Percentiles rank a stretch among this genome's conserved stretches.
These are phyloP conservation scores for Hemibagrus wyckioides DNA, from an alignment of 2,113 vertebrate genomes.

Conservation along the genomic window DNA sequence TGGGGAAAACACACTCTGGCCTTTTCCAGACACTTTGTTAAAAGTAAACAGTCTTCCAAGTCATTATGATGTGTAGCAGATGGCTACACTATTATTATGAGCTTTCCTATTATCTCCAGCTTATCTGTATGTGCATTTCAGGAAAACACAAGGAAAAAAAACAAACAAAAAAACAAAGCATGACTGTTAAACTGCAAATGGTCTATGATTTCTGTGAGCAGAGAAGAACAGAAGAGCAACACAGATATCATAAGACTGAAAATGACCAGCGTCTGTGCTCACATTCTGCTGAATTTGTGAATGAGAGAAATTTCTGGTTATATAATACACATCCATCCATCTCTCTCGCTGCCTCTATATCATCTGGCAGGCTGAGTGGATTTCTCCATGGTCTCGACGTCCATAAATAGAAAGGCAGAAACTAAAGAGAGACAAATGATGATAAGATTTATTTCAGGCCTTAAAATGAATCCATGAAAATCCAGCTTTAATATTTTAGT, in stretches of 20 bases:
- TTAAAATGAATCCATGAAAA: background rate
- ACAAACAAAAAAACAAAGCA: too few relatives aligned
- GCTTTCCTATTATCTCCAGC: background rate
- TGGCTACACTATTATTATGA: background rate
- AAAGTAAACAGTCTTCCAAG: background rate
- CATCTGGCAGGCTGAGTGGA: background rate
- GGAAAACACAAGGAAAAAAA: background rate
- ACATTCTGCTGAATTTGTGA: slow-evolving; percentile 16
- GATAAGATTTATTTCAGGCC: background rate
- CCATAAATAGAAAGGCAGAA: slow-evolving; percentile 34
- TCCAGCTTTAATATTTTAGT: background rate
- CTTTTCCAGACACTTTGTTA: background rate
- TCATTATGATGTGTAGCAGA: background rate
- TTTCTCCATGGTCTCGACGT: slow-evolving; percentile 4
- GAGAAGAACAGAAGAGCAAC: background rate
- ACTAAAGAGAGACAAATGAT: background rate
- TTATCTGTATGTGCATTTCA: background rate
- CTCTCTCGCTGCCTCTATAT: background rate
- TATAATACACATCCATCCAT: slow-evolving; percentile 10
- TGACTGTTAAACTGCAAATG: background rate
- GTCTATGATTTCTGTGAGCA: background rate
- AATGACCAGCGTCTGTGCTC: background rate
- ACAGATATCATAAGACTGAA: background rate
- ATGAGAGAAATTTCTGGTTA: slow-evolving; percentile 35
- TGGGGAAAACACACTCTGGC: background rate